These are phyloP conservation scores for Alentia gelatinosa DNA, from an alignment of 2,888 invertebrate species.

Conservation along the genomic window DNA sequence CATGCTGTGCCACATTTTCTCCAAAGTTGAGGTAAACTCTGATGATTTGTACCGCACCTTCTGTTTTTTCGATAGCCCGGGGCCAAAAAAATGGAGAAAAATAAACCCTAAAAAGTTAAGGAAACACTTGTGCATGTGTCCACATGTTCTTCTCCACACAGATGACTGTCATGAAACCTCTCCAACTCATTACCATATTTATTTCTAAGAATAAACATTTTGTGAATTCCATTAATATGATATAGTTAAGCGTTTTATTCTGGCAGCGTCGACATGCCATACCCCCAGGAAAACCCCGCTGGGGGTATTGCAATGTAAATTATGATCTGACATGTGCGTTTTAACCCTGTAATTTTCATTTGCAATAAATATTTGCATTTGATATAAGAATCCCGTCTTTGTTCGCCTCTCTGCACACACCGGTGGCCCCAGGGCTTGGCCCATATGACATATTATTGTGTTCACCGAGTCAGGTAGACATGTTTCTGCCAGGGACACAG, in stretches of 20 bases:
- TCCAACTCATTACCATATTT: not conserved
- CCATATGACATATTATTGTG: constrained; percentile 47
- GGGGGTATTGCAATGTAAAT: not conserved
- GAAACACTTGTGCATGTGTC: constrained; percentile 34
- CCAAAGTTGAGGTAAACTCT: constrained; percentile 1
- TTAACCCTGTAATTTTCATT: not conserved
- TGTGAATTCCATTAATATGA: not conserved
- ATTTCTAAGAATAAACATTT: not conserved
- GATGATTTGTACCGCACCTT: constrained; percentile 7
- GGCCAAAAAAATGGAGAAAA: not conserved
- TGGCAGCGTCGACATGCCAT: too few relatives aligned
- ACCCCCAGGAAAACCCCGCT: too few relatives aligned
- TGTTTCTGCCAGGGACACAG: not conserved
- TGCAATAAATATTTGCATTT: constrained; percentile 21
- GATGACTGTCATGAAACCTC: not conserved
- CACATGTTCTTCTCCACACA: not conserved
- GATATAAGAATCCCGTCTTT: constrained; percentile 19
- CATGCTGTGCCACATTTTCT: not conserved
- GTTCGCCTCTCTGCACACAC: not conserved
- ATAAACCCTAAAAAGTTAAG: not conserved
- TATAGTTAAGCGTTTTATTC: not conserved
- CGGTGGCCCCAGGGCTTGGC: constrained; percentile 3
- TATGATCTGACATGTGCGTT: not conserved
- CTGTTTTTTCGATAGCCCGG: not conserved
- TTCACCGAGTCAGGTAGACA: not conserved